Evolutionary conservation across 1,140 invertebrate species (phyloP), one percentile per base, ranked within the genome.

Genomic region (Camponotus floridanus): DNA sequence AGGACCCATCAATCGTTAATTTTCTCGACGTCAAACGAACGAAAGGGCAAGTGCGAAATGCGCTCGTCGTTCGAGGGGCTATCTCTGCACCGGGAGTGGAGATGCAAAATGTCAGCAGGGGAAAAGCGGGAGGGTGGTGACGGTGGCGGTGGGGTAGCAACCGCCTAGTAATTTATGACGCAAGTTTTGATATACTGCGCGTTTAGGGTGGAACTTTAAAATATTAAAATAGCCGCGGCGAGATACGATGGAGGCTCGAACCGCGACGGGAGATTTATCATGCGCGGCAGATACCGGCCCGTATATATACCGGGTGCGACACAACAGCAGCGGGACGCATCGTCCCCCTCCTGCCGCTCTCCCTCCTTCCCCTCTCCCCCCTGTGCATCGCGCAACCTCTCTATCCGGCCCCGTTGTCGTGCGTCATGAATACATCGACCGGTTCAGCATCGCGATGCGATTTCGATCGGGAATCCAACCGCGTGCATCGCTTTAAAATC

Each of bases 181-280:
- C 64, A 91, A 91, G 92, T 92, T 92, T 91, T 90, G 91, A 92
- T 93, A 88, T 87, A 87, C 83, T 83, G 88, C 87, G 87, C 92
- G 84, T 92, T 93, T 91, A 92, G 90, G 91, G 90, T 90, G 88
- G 87, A 92, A 92, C 85, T 92, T 92, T 92, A 92, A 92, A 92
- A 92, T 92, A 92, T 92, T 92, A 92, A 92, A 92, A 92, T 92
- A 92, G 90, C 90, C 88, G 86, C 65, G 86, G 89, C 86, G 88
- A 51, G 48, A 90, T 91, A 89, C 90, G 88, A 92, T 88, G 87
- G 84, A 90, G 88, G 90, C 90, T 88, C 71, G 90, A 92, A 91
- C 89, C 89, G 85, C 91, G 89, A 88, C 87, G 91, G 91, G 80
- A 92, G 91, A 92, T 92, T 92, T 92, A 92, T 92, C 92, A 92